Percentiles rank a stretch among this genome's conserved stretches.
Conservation (phyloP, 2,113 vertebrate genomes). For the Rhinoptilus africanus region DNA sequence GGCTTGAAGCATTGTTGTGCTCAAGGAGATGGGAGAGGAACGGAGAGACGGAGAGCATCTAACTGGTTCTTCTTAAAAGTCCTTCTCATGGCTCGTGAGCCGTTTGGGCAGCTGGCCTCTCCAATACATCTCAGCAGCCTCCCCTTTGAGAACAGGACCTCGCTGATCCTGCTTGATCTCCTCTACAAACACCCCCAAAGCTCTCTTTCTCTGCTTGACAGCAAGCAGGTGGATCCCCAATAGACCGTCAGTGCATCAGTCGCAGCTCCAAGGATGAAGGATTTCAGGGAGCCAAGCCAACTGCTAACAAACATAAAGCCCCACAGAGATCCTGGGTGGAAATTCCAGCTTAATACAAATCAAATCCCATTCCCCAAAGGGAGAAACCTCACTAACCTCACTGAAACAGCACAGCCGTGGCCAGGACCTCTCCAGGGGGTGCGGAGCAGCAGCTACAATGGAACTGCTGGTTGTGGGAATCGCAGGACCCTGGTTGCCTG, state of each 20-base stretch:
- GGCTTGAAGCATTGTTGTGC: neutral
- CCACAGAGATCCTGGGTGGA: neutral
- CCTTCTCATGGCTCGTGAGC: neutral
- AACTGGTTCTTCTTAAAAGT: neutral
- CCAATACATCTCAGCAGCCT: neutral
- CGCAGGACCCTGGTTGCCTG: rapidly evolving
- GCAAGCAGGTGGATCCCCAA: neutral
- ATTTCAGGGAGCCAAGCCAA: neutral
- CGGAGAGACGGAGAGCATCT: neutral
- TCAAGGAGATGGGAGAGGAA: neutral
- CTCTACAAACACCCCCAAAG: neutral
- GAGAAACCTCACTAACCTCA: neutral
- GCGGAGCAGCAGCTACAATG: neutral
- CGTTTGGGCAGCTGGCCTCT: neutral
- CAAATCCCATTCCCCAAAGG: neutral
- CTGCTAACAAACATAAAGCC: neutral
- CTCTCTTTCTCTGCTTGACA: neutral
- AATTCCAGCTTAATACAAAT: neutral
- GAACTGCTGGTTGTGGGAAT: neutral
- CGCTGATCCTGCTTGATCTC: neutral
- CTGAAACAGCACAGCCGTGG: neutral
- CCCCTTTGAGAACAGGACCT: neutral
- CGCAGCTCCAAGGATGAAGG: neutral
- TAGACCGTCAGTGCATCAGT: neutral
- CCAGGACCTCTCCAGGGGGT: neutral